Base-by-base conservation (phyloP, 2,113 vertebrate genomes). In the Platichthys flesus region DNA sequence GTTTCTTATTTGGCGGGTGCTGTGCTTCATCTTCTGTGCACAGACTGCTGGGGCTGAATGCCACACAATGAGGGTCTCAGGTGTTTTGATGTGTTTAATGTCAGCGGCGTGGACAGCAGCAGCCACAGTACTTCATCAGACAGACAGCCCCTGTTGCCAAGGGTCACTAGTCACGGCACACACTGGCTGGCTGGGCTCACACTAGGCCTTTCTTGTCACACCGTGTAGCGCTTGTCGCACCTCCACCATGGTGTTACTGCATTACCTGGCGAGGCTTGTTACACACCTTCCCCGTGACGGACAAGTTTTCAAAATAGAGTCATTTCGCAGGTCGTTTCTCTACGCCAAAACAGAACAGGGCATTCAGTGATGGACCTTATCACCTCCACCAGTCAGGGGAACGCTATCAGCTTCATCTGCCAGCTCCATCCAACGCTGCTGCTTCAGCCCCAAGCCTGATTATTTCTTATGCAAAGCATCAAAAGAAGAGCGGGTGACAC, bases 401-500 rank as follows among this genome's bases (percentile, higher is more conserved):
- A 52, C 51, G 74, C 64, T 47, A 26, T 31, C 52, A 74, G 51
- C 78, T 86, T 78, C 76, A 82, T 82, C 85, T 77, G n/a, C 57
- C 23, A 71, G 76, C 84, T 80, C 56, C 68, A 69, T 82, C 83
- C 78, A 68, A 51, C 62, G 52, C 64, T 14, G 64, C 71, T 68
- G 61, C 82, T 82, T 71, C 67, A 82, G 63, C 59, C 74, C 74
- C 21, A 14, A 79, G 67, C 76, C 88, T 91, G 88, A 92, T 93
- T 93, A 91, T 90, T 85, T 85, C 88, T 86, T 59, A 90, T 87
- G 89, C 91, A 88, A 89, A 89, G 83, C 76, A 83, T 70, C 67
- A 72, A 54, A 83, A 85, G 70, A 72, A 85, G 67, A 75, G 78
- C 76, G 71, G 81, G 78, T 89, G 91, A 89, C 88, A 89, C 88